Conservation (phyloP, 2,113 vertebrate genomes). For the Campylorhamphus procurvoides region DNA sequence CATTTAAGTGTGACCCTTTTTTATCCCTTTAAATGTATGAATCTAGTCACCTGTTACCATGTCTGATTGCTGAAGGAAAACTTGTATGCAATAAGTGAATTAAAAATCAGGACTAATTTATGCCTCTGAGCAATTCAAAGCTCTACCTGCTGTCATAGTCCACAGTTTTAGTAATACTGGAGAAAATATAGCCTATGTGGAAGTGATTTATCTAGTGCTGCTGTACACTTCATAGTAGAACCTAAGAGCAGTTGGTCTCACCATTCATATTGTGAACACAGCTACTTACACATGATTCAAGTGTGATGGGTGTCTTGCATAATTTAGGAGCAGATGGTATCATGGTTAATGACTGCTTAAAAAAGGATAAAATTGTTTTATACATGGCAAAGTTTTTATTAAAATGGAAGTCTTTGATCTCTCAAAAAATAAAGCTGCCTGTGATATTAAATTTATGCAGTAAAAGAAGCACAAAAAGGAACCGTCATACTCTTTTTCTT, state of each 20-base stretch:
- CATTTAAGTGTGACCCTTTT: background rate
- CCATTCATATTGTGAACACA: background rate
- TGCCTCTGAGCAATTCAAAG: background rate
- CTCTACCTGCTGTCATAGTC: background rate
- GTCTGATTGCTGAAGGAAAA: background rate
- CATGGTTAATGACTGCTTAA: background rate
- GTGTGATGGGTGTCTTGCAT: background rate
- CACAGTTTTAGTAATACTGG: background rate
- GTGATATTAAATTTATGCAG: background rate
- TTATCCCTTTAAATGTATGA: background rate
- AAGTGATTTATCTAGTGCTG: background rate
- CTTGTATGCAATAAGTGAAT: background rate
- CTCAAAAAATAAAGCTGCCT: background rate
- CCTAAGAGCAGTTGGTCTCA: background rate
- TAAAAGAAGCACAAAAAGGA: background rate
- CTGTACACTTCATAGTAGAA: background rate
- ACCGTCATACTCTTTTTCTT: background rate
- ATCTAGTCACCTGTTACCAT: background rate
- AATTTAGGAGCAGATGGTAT: background rate
- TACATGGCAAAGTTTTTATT: background rate
- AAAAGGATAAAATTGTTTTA: accelerated
- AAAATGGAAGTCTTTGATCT: background rate
- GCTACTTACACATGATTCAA: background rate
- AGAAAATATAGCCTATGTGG: background rate
- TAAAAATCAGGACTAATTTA: background rate